phyloP scores from a whole-genome alignment of 2,113 vertebrate species.

The Lepidothrix coronata region DNA sequence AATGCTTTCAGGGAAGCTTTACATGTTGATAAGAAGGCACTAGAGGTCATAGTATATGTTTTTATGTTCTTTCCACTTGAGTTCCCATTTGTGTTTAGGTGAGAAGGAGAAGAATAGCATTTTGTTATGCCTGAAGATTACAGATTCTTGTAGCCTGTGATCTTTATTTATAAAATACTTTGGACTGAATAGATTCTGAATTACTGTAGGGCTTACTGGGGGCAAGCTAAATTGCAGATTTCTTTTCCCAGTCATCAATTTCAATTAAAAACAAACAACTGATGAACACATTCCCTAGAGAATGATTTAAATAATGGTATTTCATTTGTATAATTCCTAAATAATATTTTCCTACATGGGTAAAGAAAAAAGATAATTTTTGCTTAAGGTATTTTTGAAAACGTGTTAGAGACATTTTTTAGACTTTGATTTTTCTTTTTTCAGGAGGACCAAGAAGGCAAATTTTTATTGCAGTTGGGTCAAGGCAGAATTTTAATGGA shows the following conservation, averaged over 20 bases:
- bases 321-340: background rate
- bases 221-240: background rate
- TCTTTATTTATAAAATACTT: constrained; percentile 43
- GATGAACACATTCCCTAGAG: background rate
- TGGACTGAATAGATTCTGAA: background rate
- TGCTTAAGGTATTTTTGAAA: background rate
- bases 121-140: constrained; percentile 1
- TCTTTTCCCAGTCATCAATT: background rate
- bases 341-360: background rate
- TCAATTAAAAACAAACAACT: constrained; percentile 6
- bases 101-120: constrained; percentile 18
- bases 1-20: constrained; percentile 28
- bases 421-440: background rate
- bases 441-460: background rate
- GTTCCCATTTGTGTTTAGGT: background rate
- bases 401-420: background rate
- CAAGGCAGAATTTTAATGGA: background rate
- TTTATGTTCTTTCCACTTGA: constrained; percentile 29
- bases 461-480: background rate
- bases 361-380: background rate
- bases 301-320: background rate
- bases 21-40: constrained; percentile 36
- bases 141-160: background rate
- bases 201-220: constrained; percentile 11
- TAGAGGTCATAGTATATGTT: background rate